Evolutionary conservation across 2,797 vertebrate genomes (phyloP).

Genomic region (Harpagifer antarcticus): DNA sequence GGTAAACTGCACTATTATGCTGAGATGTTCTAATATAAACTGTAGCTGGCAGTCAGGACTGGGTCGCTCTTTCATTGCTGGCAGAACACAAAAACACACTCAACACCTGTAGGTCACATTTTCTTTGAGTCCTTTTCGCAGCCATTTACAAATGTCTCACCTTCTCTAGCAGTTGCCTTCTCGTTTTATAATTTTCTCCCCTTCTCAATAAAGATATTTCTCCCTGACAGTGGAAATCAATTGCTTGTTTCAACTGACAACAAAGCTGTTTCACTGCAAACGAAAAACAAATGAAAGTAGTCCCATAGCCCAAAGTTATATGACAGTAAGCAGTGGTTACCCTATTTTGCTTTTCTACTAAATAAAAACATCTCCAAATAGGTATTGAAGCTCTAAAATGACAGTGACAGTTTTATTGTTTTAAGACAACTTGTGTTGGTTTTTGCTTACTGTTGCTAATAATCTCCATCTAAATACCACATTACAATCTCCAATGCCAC

Average conservation of each 20-base stretch:
- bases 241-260: conserved; percentile 63
- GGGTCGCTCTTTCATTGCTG: conserved; percentile 65
- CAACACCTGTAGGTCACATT: conserved; percentile 19
- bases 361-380: conserved; percentile 35
- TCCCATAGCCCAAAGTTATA: conserved; percentile 18
- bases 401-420: conserved; percentile 29
- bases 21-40: conserved; percentile 63
- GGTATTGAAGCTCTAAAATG: not conserved
- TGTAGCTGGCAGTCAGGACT: conserved; percentile 48
- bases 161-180: not conserved
- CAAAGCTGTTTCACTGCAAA: conserved; percentile 38
- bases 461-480: not conserved
- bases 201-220: conserved; percentile 50
- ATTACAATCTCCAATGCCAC: not conserved
- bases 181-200: conserved; percentile 28
- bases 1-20: conserved; percentile 56
- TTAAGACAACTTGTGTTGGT: conserved; percentile 26
- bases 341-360: conserved; percentile 20
- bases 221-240: conserved; percentile 61
- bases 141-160: not conserved
- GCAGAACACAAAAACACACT: conserved; percentile 41
- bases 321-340: conserved; percentile 30
- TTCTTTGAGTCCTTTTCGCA: conserved; percentile 22
- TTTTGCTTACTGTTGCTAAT: conserved; percentile 23
- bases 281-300: conserved; percentile 45